Evolutionary conservation across 1,140 invertebrate species (phyloP).

Genomic region (Micrasema minimum): DNA sequence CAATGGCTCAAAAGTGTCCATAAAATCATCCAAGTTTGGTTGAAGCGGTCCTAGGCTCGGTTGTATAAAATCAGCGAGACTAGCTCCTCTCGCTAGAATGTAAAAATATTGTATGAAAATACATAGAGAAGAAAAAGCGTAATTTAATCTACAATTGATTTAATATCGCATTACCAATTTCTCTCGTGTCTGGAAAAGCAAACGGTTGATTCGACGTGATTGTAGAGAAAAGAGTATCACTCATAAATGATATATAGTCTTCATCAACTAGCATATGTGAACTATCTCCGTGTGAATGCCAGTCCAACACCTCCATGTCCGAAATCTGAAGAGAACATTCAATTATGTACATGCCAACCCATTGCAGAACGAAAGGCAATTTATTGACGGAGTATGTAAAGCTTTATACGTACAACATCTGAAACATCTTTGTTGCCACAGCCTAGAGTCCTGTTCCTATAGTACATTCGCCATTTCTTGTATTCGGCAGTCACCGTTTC

Average conservation of each 20-base stretch:
- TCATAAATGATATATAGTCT: constrained; percentile 89
- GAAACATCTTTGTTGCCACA: constrained; percentile 78
- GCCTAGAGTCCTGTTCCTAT: constrained; percentile 83
- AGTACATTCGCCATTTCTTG: constrained; percentile 99
- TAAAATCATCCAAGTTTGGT: constrained; percentile 96
- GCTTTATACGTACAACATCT: constrained; percentile 74
- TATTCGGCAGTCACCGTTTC: constrained; percentile 98
- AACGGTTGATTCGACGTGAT: constrained; percentile 90
- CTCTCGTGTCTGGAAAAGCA: constrained; percentile 95
- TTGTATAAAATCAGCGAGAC: constrained; percentile 94
- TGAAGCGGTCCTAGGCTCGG: constrained; percentile 96
- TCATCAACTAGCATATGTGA: constrained; percentile 86
- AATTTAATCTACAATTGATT: background rate
- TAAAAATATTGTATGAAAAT: background rate
- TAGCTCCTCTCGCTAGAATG: constrained; percentile 70
- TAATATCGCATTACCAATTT: constrained; percentile 80
- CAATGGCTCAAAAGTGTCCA: constrained; percentile 88
- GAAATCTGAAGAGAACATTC: constrained; percentile 69
- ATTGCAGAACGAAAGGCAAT: background rate
- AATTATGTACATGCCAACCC: too few species aligned
- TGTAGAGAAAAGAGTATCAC: constrained; percentile 89
- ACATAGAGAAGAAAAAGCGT: background rate
- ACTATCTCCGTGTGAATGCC: constrained; percentile 74
- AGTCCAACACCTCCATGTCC: constrained; percentile 83
- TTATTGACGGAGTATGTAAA: background rate